Base-by-base conservation (phyloP, 2,888 invertebrate genomes). In the Andrena praecox region DNA sequence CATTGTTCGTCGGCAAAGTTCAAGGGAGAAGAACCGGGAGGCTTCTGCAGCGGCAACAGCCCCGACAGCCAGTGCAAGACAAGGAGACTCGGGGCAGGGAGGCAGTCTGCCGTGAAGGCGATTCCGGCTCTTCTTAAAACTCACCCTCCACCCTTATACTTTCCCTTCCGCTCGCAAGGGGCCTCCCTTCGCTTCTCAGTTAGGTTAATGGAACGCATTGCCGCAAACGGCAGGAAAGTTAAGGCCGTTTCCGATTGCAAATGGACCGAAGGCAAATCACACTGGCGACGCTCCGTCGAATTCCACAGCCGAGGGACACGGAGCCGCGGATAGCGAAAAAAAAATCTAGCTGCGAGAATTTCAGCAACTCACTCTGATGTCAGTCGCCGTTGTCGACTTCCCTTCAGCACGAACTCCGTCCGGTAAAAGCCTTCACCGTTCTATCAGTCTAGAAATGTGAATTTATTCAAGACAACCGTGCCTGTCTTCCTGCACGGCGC, bases 121-220 rank as follows among this genome's bases (percentile, higher is more conserved):
- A 86, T 85, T 86, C 86, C 82, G 84, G 72, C 69, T 82, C 85
- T 88, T 85, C 86, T 86, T 85, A 80, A 87, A 85, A 82, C 80
- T 73, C 81, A 77, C 85, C 83, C 82, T 66, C 54, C 59, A 16
- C 31, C 64, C 69, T 77, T 66, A 50, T 64, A 64, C 64, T 77
- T 79, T 79, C 80, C 72, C 76, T 82, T 83, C 64, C 52, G 69
- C 56, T 67, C 60, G 60, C 31, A 33, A 27, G 35, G 27, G 24
- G 16, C 42, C 35, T 72, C 59, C 67, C 54, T 63, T 42, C 59
- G 60, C 66, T 72, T 70, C 71, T 54, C 82, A 76, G 78, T 89
- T 87, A 85, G 85, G 86, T 89, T 91, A 92, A 92, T 90, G 90
- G 91, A 90, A 89, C 87, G 89, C 88, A 86, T 83, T 80, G 80